Evolutionary conservation across 1,140 invertebrate species (phyloP).

Genomic region (Phymorhynchus buccinoides): DNA sequence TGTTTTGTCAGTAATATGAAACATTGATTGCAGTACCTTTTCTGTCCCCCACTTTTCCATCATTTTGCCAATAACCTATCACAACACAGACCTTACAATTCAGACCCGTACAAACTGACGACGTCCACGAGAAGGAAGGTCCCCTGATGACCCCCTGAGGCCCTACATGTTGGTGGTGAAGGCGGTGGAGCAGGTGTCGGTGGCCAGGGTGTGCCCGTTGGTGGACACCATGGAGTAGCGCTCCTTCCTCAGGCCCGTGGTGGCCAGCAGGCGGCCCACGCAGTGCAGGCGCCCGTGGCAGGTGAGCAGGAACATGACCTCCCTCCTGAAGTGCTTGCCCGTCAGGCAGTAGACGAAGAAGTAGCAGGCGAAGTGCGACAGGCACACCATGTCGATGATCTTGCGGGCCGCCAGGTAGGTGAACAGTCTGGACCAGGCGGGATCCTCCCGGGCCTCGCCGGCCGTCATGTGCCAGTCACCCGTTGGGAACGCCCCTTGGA

Average conservation of each 20-base stretch:
- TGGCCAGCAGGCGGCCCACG: conserved; percentile 28
- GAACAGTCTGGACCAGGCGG: conserved; percentile 58
- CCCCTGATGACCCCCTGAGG: not conserved
- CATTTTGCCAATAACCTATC: too few relatives aligned
- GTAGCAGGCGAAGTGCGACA: conserved; percentile 69
- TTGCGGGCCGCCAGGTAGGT: conserved; percentile 57
- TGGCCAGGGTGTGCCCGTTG: conserved; percentile 46
- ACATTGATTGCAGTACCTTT: too few relatives aligned
- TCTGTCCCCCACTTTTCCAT: too few relatives aligned
- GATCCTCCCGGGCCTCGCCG: conserved; percentile 49
- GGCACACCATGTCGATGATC: conserved; percentile 62
- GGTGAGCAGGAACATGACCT: conserved; percentile 53
- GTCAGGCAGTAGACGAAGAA: conserved; percentile 66
- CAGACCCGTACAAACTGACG: too few relatives aligned
- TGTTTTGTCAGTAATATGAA: too few relatives aligned
- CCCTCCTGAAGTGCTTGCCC: conserved; percentile 64
- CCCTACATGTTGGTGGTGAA: conserved; percentile 48
- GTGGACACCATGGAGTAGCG: conserved; percentile 55
- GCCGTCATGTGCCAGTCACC: conserved; percentile 45
- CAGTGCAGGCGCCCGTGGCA: conserved; percentile 42
- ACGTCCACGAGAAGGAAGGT: too few relatives aligned
- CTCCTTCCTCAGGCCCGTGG: conserved; percentile 36
- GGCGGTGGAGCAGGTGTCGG: conserved; percentile 38
- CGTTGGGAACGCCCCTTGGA: conserved; percentile 47
- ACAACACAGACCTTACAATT: too few relatives aligned